A percentile compares a stretch with the other conserved stretches of the same genome.
phyloP scores from a whole-genome alignment of 1,140 invertebrate species.

The Archivesica marissinica region DNA sequence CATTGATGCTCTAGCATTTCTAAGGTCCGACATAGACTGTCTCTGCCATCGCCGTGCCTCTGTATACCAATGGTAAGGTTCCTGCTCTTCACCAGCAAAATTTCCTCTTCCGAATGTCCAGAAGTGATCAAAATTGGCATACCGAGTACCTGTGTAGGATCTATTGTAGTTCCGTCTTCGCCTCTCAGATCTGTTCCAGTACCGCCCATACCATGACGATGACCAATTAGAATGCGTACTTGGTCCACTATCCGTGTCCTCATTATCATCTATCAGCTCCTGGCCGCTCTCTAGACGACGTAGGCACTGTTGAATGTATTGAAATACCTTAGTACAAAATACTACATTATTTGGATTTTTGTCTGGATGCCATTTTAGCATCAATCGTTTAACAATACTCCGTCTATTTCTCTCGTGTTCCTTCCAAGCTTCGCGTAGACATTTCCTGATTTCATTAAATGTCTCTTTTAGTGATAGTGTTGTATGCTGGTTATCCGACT shows the following conservation, averaged over 20 bases:
- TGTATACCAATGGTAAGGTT: slow-evolving; percentile 68
- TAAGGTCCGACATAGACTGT: slow-evolving; percentile 72
- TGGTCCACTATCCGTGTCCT: slow-evolving; percentile 20
- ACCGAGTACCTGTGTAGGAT: background rate
- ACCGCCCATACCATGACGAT: background rate
- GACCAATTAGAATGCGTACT: background rate
- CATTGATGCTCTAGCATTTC: slow-evolving; percentile 60
- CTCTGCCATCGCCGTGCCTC: slow-evolving; percentile 74
- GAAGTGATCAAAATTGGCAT: background rate
- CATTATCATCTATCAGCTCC: slow-evolving; percentile 2
- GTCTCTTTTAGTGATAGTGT: slow-evolving; percentile 7
- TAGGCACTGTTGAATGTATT: slow-evolving; percentile 64
- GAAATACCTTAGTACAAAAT: slow-evolving; percentile 73
- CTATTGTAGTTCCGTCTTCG: background rate
- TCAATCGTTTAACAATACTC: slow-evolving; percentile 75
- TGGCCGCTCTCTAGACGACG: slow-evolving; percentile 54
- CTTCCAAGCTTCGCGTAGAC: slow-evolving; percentile 69
- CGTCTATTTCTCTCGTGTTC: slow-evolving; percentile 68
- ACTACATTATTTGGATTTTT: slow-evolving; percentile 74
- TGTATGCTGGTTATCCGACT: too few relatives aligned
- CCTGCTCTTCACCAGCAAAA: background rate
- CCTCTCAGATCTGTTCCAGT: background rate
- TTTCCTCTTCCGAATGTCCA: background rate
- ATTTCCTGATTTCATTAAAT: slow-evolving; percentile 63
- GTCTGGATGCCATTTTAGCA: slow-evolving; percentile 80